These are phyloP conservation scores for Mobula hypostoma DNA, from an alignment of 2,113 vertebrate genomes.

Conservation along the genomic window DNA sequence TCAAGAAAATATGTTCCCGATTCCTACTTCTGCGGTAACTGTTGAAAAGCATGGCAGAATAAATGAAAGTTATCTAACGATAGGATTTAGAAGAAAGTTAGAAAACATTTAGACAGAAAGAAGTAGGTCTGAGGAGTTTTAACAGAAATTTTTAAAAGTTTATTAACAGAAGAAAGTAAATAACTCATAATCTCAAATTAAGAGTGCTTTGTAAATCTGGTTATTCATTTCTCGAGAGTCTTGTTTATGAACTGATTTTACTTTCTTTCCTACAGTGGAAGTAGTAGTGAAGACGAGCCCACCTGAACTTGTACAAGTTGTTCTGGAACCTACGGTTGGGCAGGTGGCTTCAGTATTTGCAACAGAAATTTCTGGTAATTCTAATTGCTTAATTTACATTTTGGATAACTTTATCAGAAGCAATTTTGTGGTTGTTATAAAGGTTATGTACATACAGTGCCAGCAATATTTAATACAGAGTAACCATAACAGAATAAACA, in stretches of 20 bases:
- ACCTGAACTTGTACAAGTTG: slow-evolving; percentile 44
- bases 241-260: neutral
- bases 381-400: neutral
- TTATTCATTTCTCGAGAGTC: neutral
- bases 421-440: neutral
- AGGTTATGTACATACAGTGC: no score
- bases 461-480: no score
- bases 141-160: neutral
- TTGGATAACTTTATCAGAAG: neutral
- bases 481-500: no score
- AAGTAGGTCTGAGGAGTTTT: neutral
- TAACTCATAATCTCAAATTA: neutral
- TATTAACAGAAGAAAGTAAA: neutral
- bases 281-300: slow-evolving; percentile 48
- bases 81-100: neutral
- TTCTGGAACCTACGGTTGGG: slow-evolving; percentile 45
- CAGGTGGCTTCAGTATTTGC: slow-evolving; percentile 47
- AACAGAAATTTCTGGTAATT: slow-evolving; percentile 18
- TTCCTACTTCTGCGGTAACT: neutral
- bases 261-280: slow-evolving; percentile 41
- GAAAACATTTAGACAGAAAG: neutral
- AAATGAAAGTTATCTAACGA: neutral
- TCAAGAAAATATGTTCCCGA: no score
- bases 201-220: neutral
- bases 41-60: neutral